Evolutionary conservation across 2,797 vertebrate genomes (phyloP), one percentile per base, ranked within the genome.

Genomic region (Poeciliopsis turneri): DNA sequence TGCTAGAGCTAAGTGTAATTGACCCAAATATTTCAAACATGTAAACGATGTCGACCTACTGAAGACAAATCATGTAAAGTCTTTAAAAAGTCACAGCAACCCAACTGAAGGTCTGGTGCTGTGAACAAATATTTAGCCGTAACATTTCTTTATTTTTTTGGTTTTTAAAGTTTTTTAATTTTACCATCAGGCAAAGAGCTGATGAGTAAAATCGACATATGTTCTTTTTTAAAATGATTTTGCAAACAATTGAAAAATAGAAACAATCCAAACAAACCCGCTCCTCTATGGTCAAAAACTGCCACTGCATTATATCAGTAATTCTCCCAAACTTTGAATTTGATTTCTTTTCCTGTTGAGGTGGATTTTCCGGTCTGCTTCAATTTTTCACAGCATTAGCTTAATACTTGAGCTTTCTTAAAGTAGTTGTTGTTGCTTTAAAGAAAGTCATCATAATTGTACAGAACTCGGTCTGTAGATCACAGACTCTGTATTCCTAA

Each of bases 391-490:
- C 28, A 33, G 3, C 5, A 41, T 0, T 16, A 12, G 3, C 12
- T 81, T 78, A 71, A 78, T 41, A 77, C 9, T 25, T n/a, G 2
- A 4, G 13, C 20, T 78, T 30, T 72, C 20, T 74, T 18, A 51
- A 10, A 83, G 9, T 39, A 75, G 23, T 13, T 28, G 8, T 51
- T 69, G 28, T 28, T 64, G 49, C n/a, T 9, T 18, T 75, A 55
- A 3, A 72, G 12, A 33, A 76, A 55, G 12, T 75, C 53, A 64
- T 75, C 64, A 76, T 66, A 25, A 25, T 25, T 47, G 82, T 75
- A 74, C 49, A 74, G 76, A 59, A 61, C 47, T 74, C 75, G 49
- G 12, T 30, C 41, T 73, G 46, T 8, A 53, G 46, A 66, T 41
- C 47, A 28, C 43, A 53, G 68, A 23, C 72, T 51, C 15, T 20